A percentile compares a stretch with the other conserved stretches of the same genome.
Evolutionary conservation across 2,797 vertebrate genomes (phyloP).

Genomic region (Eulemur mongoz): DNA sequence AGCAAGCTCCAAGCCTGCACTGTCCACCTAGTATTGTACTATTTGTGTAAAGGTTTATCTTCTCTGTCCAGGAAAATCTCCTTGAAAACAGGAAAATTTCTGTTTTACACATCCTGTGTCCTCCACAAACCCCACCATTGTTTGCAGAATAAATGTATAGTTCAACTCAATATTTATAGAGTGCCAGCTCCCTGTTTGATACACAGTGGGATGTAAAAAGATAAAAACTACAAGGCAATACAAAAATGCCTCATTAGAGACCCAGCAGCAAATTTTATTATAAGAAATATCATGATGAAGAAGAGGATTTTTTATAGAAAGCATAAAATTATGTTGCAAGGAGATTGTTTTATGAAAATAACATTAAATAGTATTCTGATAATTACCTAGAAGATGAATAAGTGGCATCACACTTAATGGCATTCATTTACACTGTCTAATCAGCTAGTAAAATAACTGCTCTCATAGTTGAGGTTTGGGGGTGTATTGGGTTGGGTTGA

Average conservation of each 20-base stretch:
- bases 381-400: background rate
- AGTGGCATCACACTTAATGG: background rate
- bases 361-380: background rate
- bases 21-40: background rate
- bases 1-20: background rate
- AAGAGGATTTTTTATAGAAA: background rate
- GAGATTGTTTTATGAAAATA: slow-evolving; percentile 24
- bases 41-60: background rate
- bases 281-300: background rate
- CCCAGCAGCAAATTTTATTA: background rate
- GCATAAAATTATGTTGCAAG: background rate
- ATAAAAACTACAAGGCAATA: background rate
- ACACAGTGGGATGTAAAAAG: background rate
- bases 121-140: background rate
- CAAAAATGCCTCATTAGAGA: background rate
- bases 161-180: background rate
- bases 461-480: background rate
- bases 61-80: background rate
- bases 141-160: background rate
- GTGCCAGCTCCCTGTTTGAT: background rate
- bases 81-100: background rate
- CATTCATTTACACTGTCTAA: background rate
- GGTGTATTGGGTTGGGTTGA: background rate
- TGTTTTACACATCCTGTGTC: background rate
- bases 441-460: background rate